Base-by-base conservation (phyloP, 2,113 vertebrate genomes). In the Gallinago media region DNA sequence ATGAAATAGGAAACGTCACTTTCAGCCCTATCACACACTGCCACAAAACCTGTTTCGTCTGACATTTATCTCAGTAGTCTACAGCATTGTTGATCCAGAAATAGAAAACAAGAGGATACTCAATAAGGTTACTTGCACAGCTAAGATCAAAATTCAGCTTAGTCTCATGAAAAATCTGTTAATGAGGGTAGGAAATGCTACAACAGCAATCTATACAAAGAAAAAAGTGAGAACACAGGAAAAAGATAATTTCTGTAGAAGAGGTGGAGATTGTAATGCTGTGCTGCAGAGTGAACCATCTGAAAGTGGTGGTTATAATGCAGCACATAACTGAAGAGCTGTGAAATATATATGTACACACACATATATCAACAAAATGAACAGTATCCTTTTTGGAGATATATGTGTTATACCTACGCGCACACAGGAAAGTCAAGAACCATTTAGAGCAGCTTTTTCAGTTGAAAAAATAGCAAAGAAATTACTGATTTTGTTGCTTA, bases 321-420 rank as follows among this genome's bases (percentile, higher is more conserved):
- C 15, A 42, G 40, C 7, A 49, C 12, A 15, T n/a, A 67, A 32
- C 52, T 70, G 54, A 44, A 23, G 20, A 40, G 22, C 6, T 31
- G 3, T 32, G 8, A 16, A 16, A 85, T 26, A n/a, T 0, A n/a
- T 0, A n/a, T 4, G 21, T 4, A 34, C 9, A 62, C 3, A 26
- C 13, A 34, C 11, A 34, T 6, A 20, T 1, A 10, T 18, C 14
- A 46, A 46, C 13, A 52, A 88, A 34, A 49, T 9, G 6, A 68
- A n/a, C 6, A 56, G 8, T 0, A 18, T 59, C 16, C 20, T 42
- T 36, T 29, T 23, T 47, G 65, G 47, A 77, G 2, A 40, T 8
- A 26, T 1, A 15, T 5, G 9, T 5, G 1, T 44, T 25, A 2
- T 1, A 50, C 5, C 9, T 19, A 22, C 2, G 1, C 0, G 2